Base-by-base conservation (phyloP, 37 sponge, comb jelly and placozoan species). In the Amphimedon queenslandica region DNA sequence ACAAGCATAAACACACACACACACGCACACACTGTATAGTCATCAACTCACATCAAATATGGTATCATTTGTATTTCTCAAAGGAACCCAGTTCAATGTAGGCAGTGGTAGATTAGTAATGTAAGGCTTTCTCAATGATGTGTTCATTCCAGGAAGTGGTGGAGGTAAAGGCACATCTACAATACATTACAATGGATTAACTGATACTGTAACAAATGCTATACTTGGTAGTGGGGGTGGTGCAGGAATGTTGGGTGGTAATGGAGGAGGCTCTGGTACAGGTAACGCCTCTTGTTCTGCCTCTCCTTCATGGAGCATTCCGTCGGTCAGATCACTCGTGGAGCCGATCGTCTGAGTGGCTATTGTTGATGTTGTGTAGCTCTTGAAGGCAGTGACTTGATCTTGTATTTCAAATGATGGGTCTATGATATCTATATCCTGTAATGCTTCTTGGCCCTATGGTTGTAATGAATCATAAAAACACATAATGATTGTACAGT, bases 51-150 rank as follows among this genome's bases (percentile, higher is more conserved):
- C 87, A 78, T 82, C 77, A 72, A 90, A 90, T 34, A 90, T 68
- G 23, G 86, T 87, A 31, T 80, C 75, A 6, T 74, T 72, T 11
- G 81, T 72, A 63, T 74, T 84, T 61, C 60, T 75, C 58, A 89
- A 57, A 0, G 84, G 84, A 0, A 76, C 70, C 93, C 93, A 92
- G 73, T 92, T 87, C 66, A 92, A 42, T 71, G 76, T 84, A 2
- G 85, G 89, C 27, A 92, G 80, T 1, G 82, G 84, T 18, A 84
- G 84, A 24, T 76, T 83, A 3, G 90, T 76, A 20, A 80, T 64
- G 10, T 73, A 65, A n/a, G 82, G 73, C 21, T 78, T 78, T 66
- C 75, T 78, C 18, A 76, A 8, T 3, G 42, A 58, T 0, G 13
- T 20, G 6, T 27, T 34, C 0, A 61, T 67, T 51, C 82, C 82